These are phyloP conservation scores for Chrysotoxum bicinctum DNA, from an alignment of 2,888 invertebrate genomes.

Conservation along the genomic window DNA sequence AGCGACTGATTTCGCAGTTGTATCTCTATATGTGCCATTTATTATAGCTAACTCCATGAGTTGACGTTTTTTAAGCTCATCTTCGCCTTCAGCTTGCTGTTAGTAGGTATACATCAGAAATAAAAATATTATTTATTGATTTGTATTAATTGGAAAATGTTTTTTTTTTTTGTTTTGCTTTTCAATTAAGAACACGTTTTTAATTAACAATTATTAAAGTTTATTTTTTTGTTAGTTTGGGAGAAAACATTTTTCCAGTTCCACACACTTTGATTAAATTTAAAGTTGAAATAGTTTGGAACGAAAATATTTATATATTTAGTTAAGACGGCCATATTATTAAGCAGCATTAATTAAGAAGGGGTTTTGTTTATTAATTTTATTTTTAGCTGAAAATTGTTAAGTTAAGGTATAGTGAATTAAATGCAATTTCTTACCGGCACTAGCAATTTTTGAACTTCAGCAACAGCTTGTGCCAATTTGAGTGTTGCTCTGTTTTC, in stretches of 20 bases:
- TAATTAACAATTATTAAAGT: constrained; percentile 74
- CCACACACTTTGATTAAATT: constrained; percentile 46
- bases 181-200: constrained; percentile 77
- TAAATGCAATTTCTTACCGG: constrained; percentile 88
- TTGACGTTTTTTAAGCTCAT: constrained; percentile 99
- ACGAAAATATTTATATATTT: neutral
- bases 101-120: constrained; percentile 78
- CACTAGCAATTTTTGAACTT: constrained; percentile 98
- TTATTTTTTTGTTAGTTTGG: constrained; percentile 33
- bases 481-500: constrained; percentile 98
- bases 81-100: constrained; percentile 99
- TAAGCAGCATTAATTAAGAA: constrained; percentile 63
- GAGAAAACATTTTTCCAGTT: constrained; percentile 11
- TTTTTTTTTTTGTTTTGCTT: constrained; percentile 73
- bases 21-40: constrained; percentile 99
- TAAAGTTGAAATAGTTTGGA: constrained; percentile 21
- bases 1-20: constrained; percentile 92
- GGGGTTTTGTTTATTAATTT: constrained; percentile 51
- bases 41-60: constrained; percentile 99
- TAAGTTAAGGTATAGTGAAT: neutral
- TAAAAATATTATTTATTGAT: constrained; percentile 65
- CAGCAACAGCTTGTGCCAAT: constrained; percentile 96
- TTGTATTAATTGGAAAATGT: constrained; percentile 72
- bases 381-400: constrained; percentile 57
- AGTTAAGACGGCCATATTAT: constrained; percentile 34